These are phyloP conservation scores for Odocoileus virginianus DNA, from an alignment of 2,113 vertebrate species.

Conservation along the genomic window DNA sequence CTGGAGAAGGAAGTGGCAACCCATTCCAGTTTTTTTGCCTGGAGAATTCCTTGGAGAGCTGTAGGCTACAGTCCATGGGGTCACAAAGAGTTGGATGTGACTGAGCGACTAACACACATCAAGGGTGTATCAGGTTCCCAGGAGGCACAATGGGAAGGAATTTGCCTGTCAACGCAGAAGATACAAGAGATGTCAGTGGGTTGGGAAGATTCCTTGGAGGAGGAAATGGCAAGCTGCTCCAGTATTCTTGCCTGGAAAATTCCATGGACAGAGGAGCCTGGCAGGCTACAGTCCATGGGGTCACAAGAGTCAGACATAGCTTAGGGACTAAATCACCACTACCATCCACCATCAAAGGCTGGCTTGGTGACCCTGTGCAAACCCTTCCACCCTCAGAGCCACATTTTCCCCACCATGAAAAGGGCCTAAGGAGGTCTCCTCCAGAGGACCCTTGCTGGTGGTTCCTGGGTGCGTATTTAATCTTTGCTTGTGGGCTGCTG, in stretches of 20 bases:
- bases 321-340: not conserved
- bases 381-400: not conserved
- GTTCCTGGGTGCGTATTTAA: accelerated
- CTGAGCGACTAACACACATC: not conserved
- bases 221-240: not conserved
- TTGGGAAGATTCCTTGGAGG: not conserved
- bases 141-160: not conserved
- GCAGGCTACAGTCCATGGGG: not conserved
- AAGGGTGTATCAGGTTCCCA: not conserved
- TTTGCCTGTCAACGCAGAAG: not conserved
- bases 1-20: not conserved
- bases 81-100: not conserved
- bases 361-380: not conserved
- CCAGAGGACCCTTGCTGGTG: not conserved
- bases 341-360: not conserved
- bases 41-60: not conserved
- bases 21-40: not conserved
- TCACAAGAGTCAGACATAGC: not conserved
- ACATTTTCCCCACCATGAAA: not conserved
- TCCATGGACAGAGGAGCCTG: not conserved
- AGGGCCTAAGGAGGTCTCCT: too few relatives aligned
- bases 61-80: not conserved
- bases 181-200: not conserved
- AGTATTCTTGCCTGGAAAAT: not conserved
- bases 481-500: not conserved